Conservation (phyloP, 2,797 vertebrate genomes). For the Salarias fasciatus region DNA sequence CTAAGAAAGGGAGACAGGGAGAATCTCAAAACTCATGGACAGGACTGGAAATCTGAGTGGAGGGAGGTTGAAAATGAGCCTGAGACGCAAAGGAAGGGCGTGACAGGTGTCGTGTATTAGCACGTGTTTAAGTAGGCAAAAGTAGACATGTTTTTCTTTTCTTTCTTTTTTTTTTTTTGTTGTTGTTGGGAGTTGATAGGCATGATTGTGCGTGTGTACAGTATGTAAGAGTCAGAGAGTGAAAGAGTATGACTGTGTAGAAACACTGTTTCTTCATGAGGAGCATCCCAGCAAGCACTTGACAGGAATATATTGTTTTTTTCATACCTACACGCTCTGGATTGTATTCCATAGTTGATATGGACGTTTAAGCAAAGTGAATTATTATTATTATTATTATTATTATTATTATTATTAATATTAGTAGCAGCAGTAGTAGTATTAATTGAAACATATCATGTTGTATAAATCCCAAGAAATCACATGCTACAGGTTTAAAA, state of each 20-base stretch:
- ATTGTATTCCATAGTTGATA: not conserved
- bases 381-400: not conserved
- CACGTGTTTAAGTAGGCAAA: constrained; percentile 42
- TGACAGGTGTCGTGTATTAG: constrained; percentile 47
- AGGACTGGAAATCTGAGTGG: constrained; percentile 54
- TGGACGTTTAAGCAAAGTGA: not conserved
- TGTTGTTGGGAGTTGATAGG: constrained; percentile 45
- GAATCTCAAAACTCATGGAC: constrained; percentile 57
- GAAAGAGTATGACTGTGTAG: constrained; percentile 63
- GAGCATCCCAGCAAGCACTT: constrained; percentile 74
- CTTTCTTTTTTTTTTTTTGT: constrained; percentile 7
- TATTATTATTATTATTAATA: too few species aligned
- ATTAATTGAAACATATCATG: too few species aligned
- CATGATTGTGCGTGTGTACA: constrained; percentile 72
- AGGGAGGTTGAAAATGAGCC: constrained; percentile 60
- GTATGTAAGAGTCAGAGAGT: constrained; percentile 63
- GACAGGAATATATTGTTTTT: constrained; percentile 13
- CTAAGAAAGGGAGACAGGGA: constrained; percentile 43
- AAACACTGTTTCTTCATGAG: constrained; percentile 56
- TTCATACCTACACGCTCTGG: too few species aligned
- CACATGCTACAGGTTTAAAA: too few species aligned
- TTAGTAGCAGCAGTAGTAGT: too few species aligned
- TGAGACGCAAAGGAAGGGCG: constrained; percentile 51
- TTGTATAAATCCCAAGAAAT: too few species aligned
- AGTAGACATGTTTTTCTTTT: constrained; percentile 37